Conservation (phyloP, 2,113 vertebrate species). For the Calypte anna region DNA sequence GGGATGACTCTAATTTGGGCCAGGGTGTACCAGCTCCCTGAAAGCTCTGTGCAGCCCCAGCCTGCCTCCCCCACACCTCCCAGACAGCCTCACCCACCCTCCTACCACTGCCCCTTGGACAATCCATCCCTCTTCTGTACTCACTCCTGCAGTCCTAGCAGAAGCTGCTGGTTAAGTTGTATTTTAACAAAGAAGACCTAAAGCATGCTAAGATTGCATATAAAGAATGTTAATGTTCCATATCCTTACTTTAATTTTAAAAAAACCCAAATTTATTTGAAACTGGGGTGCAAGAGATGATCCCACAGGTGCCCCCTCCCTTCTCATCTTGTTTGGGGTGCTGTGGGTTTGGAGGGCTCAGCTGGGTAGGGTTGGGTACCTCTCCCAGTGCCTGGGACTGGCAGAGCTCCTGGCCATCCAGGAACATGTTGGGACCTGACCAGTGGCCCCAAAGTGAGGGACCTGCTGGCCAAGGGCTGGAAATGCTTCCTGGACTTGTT, state of each 20-base stretch:
- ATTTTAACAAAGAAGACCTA: not conserved
- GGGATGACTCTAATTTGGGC: not conserved
- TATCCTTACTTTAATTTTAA: no score
- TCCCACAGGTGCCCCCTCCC: accelerated
- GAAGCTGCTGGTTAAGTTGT: not conserved
- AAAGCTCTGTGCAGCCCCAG: not conserved
- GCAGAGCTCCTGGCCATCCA: not conserved
- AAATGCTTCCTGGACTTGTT: not conserved
- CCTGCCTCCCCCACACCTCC: not conserved
- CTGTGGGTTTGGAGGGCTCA: not conserved
- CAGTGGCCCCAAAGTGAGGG: accelerated
- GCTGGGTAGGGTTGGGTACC: not conserved
- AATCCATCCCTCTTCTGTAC: not conserved
- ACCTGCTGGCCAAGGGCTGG: not conserved
- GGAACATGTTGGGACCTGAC: accelerated
- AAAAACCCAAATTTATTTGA: not conserved
- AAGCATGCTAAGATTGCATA: not conserved
- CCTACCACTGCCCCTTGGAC: accelerated
- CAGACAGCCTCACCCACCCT: not conserved
- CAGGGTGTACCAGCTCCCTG: not conserved
- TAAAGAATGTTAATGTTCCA: no score
- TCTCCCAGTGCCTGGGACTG: not conserved
- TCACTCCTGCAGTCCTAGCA: not conserved
- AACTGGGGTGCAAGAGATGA: not conserved
- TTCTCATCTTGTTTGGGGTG: not conserved